Conservation (phyloP, 1,140 invertebrate genomes). For the Pinna nobilis region DNA sequence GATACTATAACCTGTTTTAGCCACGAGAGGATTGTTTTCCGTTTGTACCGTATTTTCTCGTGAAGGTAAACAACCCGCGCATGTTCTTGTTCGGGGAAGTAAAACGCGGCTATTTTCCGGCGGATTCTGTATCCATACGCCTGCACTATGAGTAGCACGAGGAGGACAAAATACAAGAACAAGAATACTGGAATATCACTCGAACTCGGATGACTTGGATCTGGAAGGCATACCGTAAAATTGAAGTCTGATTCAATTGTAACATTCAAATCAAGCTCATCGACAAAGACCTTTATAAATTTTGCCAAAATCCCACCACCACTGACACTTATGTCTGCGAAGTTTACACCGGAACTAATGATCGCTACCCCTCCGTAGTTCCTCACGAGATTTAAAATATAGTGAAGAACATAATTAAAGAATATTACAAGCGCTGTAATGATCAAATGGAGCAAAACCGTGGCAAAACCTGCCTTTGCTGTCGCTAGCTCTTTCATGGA, state of each 20-base stretch:
- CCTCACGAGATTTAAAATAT: slow-evolving; percentile 20
- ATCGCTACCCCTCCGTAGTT: slow-evolving; percentile 38
- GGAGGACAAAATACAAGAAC: slow-evolving; percentile 21
- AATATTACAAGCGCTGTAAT: slow-evolving; percentile 20
- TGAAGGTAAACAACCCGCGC: slow-evolving; percentile 34
- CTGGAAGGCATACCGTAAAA: slow-evolving; percentile 27
- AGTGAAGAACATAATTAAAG: slow-evolving; percentile 38
- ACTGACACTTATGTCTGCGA: slow-evolving; percentile 15
- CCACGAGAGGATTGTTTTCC: not conserved
- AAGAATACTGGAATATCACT: slow-evolving; percentile 10
- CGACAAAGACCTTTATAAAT: slow-evolving; percentile 28
- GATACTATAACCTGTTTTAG: slow-evolving; percentile 4
- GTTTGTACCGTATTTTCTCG: slow-evolving; percentile 12
- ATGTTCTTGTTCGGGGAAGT: slow-evolving; percentile 27
- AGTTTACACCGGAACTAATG: slow-evolving; percentile 11
- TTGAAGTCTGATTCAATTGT: slow-evolving; percentile 17
- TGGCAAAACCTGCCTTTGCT: slow-evolving; percentile 11
- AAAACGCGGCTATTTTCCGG: too few species aligned
- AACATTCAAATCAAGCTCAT: not conserved
- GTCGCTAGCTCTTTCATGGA: slow-evolving; percentile 1
- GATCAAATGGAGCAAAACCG: slow-evolving; percentile 28
- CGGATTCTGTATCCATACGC: slow-evolving; percentile 34
- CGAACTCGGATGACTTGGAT: not conserved
- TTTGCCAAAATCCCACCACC: slow-evolving; percentile 40
- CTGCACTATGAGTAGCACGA: slow-evolving; percentile 33